Conservation (phyloP, 2,113 vertebrate species). For the Struthidea cinerea region DNA sequence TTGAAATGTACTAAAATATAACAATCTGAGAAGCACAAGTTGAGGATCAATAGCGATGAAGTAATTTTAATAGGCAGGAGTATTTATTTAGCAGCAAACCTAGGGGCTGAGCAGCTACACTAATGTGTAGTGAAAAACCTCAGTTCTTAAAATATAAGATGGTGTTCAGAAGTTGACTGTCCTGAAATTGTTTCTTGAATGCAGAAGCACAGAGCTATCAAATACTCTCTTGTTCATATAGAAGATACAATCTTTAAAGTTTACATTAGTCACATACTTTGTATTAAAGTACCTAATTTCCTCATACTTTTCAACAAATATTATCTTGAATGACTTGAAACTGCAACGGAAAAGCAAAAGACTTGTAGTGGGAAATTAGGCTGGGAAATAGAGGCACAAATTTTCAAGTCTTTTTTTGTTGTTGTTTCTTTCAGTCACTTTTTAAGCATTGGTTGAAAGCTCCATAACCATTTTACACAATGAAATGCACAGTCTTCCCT, state of each 20-base stretch:
- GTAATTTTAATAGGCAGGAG: not conserved
- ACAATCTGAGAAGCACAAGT: not conserved
- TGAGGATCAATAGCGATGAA: not conserved
- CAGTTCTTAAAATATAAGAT: not conserved
- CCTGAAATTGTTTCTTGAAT: not conserved
- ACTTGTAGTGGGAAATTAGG: not conserved
- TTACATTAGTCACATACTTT: not conserved
- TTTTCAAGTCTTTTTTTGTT: not conserved
- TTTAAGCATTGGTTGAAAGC: accelerated
- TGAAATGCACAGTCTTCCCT: accelerated
- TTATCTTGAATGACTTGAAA: not conserved
- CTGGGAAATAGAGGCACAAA: not conserved
- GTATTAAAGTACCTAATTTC: not conserved
- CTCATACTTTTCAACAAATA: not conserved
- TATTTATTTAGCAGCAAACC: not conserved
- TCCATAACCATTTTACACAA: not conserved
- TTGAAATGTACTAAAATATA: not conserved
- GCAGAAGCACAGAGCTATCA: not conserved
- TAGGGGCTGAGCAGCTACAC: not conserved
- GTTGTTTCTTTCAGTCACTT: not conserved
- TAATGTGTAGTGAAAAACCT: not conserved
- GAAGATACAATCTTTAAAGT: not conserved
- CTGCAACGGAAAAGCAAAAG: not conserved
- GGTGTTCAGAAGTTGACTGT: not conserved
- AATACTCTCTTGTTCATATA: not conserved